Percentiles rank a stretch among this genome's conserved stretches.
phyloP scores from a whole-genome alignment of 1,140 invertebrate genomes.

The Lepidotrigona ventralis region DNA sequence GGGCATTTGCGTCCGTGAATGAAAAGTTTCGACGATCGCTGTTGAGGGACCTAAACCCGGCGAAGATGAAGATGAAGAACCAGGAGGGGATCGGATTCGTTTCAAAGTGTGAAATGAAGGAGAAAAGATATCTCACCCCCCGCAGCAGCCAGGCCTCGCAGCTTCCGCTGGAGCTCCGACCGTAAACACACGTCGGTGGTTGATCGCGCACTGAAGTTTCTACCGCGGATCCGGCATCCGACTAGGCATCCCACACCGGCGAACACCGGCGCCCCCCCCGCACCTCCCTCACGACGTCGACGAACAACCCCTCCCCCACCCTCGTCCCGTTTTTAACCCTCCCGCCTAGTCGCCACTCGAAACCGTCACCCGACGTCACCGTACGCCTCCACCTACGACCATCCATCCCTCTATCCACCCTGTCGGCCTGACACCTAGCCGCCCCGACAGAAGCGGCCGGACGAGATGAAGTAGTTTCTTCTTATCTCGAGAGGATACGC shows the following conservation, averaged over 20 bases:
- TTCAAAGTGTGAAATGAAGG: conserved; percentile 17
- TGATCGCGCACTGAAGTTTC: conserved; percentile 76
- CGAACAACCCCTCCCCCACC: conserved; percentile 43
- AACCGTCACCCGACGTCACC: conserved; percentile 59
- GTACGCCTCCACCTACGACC: conserved; percentile 10
- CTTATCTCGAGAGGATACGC: conserved; percentile 31
- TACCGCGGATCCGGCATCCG: conserved; percentile 67
- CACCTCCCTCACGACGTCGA: conserved; percentile 31
- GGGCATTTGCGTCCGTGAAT: too few species aligned
- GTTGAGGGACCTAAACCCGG: too few species aligned
- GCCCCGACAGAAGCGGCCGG: neutral
- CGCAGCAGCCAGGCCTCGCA: conserved; percentile 64
- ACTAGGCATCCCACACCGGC: conserved; percentile 51
- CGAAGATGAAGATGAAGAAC: neutral
- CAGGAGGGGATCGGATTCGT: neutral
- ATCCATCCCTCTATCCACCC: neutral
- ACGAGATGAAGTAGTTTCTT: conserved; percentile 42
- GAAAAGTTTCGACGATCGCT: too few species aligned
- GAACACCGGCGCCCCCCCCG: conserved; percentile 58
- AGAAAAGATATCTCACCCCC: conserved; percentile 55
- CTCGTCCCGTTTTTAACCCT: conserved; percentile 51
- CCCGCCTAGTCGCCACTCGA: conserved; percentile 54
- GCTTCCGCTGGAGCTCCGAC: conserved; percentile 71
- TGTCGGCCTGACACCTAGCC: conserved; percentile 29
- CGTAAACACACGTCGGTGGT: conserved; percentile 75